Evolutionary conservation across 2,113 vertebrate species (phyloP), one percentile per base, ranked within the genome.

Genomic region (Prunella himalayana): DNA sequence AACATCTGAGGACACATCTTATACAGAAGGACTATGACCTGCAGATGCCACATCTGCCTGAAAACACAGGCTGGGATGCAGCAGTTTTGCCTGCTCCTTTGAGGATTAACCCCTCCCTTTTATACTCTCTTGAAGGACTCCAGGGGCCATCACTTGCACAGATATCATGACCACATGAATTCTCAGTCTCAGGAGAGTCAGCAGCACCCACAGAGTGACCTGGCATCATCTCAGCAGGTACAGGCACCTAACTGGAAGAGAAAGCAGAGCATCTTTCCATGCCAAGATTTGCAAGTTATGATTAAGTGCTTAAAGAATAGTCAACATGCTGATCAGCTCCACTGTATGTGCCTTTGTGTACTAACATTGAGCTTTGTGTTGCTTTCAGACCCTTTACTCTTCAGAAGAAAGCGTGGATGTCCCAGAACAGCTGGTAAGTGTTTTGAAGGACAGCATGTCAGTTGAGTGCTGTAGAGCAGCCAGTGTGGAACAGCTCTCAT

Each of bases 341-440:
- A 57, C 31, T 28, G 15, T 14, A 15, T 9, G 0, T 22, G 24
- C 30, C 39, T n/a, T 64, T 69, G 16, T 30, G 37, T 42, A 61
- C 56, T 97, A 68, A 97, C 11, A n/a, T 17, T 27, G 84, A 35
- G 7, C 37, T 83, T 70, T 80, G 57, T 92, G 31, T 91, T 81
- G n/a, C 25, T 97, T 96, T 66, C 95, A 98, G 98, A 88, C 84
- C 31, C 71, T 91, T 5, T 42, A 95, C 41, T 98, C 97, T 57
- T 98, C 97, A 51, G 97, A 98, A 84, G 97, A 98, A 95, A 94
- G 77, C 0, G 8, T 54, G 35, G 93, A 95, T 68, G 59, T 77
- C 69, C 83, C 96, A 39, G 93, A 64, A 65, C 88, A 97, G 79
- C 53, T 53, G 17, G 98, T 98, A 71, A 91, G 95, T 65, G 37